These are phyloP conservation scores for Lamellibrachia columna DNA, from an alignment of 2,888 invertebrate species.

Conservation along the genomic window DNA sequence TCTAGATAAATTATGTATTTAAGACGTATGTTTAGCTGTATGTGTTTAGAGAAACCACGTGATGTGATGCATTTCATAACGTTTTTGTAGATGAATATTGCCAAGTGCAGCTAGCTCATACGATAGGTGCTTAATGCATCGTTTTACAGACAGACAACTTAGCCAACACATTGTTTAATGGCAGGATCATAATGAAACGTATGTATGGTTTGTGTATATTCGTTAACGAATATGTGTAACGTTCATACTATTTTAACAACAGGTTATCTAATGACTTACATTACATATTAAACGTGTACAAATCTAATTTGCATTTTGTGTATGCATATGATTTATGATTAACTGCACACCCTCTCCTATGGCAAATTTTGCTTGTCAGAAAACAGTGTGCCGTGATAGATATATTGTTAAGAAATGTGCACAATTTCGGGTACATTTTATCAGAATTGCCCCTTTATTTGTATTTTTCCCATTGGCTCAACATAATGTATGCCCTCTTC, in stretches of 20 bases:
- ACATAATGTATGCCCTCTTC: too few species aligned
- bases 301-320: neutral
- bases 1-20: constrained; percentile 16
- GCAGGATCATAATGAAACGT: neutral
- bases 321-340: neutral
- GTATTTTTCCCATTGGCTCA: too few species aligned
- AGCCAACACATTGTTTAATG: constrained; percentile 7
- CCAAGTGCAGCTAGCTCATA: constrained; percentile 12
- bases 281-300: constrained; percentile 12
- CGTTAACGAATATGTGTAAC: neutral
- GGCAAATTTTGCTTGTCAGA: too few species aligned
- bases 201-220: neutral
- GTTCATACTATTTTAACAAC: constrained; percentile 12
- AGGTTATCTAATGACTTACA: constrained; percentile 16
- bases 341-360: too few species aligned
- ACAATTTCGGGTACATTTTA: too few species aligned
- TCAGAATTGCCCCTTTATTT: too few species aligned
- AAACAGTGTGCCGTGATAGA: too few species aligned
- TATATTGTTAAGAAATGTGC: too few species aligned
- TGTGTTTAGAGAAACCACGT: neutral
- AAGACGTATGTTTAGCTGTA: neutral
- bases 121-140: neutral
- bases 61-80: neutral
- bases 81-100: constrained; percentile 6
- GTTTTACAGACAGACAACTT: neutral